Conservation (phyloP, 2,888 invertebrate species). For the Mamestra brassicae region DNA sequence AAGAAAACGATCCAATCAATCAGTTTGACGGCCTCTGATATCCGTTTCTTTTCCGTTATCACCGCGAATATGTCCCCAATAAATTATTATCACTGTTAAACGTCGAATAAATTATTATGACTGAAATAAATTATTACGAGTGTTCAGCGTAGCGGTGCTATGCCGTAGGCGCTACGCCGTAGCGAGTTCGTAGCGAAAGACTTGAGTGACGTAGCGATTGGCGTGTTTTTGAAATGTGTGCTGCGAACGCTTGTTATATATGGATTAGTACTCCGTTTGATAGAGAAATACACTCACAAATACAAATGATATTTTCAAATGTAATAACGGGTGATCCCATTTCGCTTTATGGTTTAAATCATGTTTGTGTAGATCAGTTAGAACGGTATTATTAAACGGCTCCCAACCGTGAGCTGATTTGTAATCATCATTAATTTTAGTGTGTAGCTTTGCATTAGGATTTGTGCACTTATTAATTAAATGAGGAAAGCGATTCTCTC, state of each 20-base stretch:
- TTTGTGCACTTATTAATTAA: background rate
- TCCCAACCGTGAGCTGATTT: background rate
- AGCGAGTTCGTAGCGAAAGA: slow-evolving; percentile 28
- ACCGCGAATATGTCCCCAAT: slow-evolving; percentile 65
- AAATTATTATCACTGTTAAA: slow-evolving; percentile 63
- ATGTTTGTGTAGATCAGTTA: slow-evolving; percentile 16
- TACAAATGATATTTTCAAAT: slow-evolving; percentile 29
- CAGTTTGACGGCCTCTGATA: slow-evolving; percentile 66
- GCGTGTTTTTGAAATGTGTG: slow-evolving; percentile 39
- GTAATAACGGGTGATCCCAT: slow-evolving; percentile 20
- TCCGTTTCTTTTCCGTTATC: slow-evolving; percentile 67
- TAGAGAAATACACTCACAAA: slow-evolving; percentile 34
- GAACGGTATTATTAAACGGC: background rate
- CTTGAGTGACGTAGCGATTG: slow-evolving; percentile 46
- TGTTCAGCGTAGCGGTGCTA: slow-evolving; percentile 41
- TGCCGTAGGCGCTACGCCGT: slow-evolving; percentile 47
- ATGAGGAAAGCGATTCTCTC: background rate
- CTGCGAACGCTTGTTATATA: slow-evolving; percentile 11
- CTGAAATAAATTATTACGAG: slow-evolving; percentile 58
- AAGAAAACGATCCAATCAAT: slow-evolving; percentile 70
- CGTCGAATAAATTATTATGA: slow-evolving; percentile 58
- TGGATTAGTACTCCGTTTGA: slow-evolving; percentile 25
- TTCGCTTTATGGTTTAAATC: slow-evolving; percentile 22
- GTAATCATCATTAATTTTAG: slow-evolving; percentile 1
- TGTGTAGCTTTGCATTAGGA: background rate